Evolutionary conservation across 1,140 invertebrate species (phyloP).

Genomic region (Drosophila parabipectinata): DNA sequence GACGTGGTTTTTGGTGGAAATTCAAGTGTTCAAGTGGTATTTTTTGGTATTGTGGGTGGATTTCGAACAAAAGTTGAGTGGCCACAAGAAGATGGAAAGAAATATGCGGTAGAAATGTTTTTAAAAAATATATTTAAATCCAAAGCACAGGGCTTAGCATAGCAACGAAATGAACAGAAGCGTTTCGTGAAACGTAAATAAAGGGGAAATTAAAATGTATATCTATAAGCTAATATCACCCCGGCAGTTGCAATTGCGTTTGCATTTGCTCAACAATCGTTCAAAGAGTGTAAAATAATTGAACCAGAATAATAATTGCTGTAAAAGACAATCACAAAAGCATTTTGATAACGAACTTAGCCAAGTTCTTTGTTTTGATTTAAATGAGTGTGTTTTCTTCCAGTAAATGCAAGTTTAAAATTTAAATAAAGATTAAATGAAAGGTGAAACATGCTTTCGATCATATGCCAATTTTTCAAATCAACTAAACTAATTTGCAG

Average conservation of each 20-base stretch:
- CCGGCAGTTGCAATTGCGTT: conserved; percentile 27
- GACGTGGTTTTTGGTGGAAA: conserved; percentile 29
- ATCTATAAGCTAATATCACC: conserved; percentile 21
- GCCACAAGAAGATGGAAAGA: conserved; percentile 72
- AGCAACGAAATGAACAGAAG: conserved; percentile 69
- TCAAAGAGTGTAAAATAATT: conserved; percentile 50
- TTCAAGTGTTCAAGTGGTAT: conserved; percentile 23
- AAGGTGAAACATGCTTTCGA: conserved; percentile 50
- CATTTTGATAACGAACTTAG: conserved; percentile 46
- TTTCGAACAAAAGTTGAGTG: conserved; percentile 68
- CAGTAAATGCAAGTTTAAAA: conserved; percentile 36
- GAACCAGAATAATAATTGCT: conserved; percentile 49
- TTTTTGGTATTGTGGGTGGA: conserved; percentile 33
- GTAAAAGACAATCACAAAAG: conserved; percentile 67
- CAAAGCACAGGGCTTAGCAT: conserved; percentile 31
- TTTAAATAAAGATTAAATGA: conserved; percentile 50
- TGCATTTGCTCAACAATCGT: conserved; percentile 67
- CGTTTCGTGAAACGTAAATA: conserved; percentile 48
- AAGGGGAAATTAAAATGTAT: conserved; percentile 28
- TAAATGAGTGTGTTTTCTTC: conserved; percentile 4
- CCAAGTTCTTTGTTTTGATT: conserved; percentile 26
- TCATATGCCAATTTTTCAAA: conserved; percentile 55
- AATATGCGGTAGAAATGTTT: conserved; percentile 66
- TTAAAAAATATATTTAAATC: conserved; percentile 40
- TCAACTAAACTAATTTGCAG: conserved; percentile 76